Percentiles rank a stretch among this genome's conserved stretches.
Conservation (phyloP, 2,888 invertebrate species). For the Chrysolina haemoptera region DNA sequence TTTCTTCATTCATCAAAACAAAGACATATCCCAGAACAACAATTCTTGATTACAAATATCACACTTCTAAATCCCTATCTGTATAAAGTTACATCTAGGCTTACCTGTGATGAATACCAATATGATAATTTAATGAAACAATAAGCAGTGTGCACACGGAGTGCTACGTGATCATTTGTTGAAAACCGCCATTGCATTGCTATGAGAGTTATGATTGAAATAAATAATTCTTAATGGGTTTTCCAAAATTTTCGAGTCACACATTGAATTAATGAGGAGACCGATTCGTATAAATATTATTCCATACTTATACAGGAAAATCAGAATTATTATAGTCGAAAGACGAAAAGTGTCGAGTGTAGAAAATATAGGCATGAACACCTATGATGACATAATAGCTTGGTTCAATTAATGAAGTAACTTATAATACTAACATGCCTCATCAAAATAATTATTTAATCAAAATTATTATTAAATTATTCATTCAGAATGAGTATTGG, state of each 20-base stretch:
- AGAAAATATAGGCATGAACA: too few species aligned
- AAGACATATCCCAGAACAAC: not conserved
- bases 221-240: constrained; percentile 15
- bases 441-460: too few species aligned
- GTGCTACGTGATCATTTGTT: constrained; percentile 35
- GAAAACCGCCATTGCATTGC: constrained; percentile 23
- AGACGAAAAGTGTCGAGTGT: not conserved
- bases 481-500: too few species aligned
- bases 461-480: too few species aligned
- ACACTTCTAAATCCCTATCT: not conserved
- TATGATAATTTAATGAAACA: constrained; percentile 33
- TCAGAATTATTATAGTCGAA: not conserved
- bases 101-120: constrained; percentile 5
- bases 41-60: not conserved
- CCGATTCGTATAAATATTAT: not conserved
- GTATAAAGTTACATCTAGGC: constrained; percentile 11
- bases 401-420: too few species aligned
- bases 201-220: constrained; percentile 14
- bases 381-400: too few species aligned
- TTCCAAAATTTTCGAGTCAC: constrained; percentile 1
- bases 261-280: not conserved
- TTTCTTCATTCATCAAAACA: not conserved
- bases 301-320: not conserved
- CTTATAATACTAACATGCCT: too few species aligned
- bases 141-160: constrained; percentile 35